Evolutionary conservation across 2,797 vertebrate genomes (phyloP).

Genomic region (Acanthis flammea): DNA sequence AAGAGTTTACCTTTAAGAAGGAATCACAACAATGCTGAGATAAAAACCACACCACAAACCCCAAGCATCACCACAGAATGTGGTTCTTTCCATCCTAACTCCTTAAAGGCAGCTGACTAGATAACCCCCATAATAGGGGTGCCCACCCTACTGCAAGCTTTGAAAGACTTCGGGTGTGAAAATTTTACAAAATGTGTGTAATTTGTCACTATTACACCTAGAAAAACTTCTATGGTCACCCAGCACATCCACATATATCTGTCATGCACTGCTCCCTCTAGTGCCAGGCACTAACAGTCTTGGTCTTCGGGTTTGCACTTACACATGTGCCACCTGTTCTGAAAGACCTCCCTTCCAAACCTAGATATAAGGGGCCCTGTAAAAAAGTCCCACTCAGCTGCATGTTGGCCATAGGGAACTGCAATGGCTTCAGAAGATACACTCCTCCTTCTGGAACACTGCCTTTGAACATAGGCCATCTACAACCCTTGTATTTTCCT

Average conservation of each 20-base stretch:
- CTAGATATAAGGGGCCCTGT: not conserved
- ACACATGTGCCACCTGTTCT: not conserved
- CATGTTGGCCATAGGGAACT: not conserved
- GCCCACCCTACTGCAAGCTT: not conserved
- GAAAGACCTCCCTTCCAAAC: not conserved
- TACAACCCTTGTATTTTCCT: not conserved
- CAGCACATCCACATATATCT: not conserved
- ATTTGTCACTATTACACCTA: not conserved
- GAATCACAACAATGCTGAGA: not conserved
- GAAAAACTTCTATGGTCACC: not conserved
- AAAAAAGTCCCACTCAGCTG: not conserved
- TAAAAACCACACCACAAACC: slow-evolving; percentile 46
- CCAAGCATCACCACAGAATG: not conserved
- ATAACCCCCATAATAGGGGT: slow-evolving; percentile 28
- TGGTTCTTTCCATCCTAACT: not conserved
- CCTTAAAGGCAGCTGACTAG: slow-evolving; percentile 28
- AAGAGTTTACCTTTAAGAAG: slow-evolving; percentile 19
- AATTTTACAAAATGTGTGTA: not conserved
- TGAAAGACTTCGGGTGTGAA: not conserved
- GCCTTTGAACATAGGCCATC: not conserved
- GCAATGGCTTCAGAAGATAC: not conserved
- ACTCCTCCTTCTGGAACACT: not conserved
- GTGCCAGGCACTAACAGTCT: not conserved
- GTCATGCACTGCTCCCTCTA: not conserved
- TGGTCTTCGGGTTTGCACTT: not conserved